Evolutionary conservation across 2,888 invertebrate species (phyloP).

Genomic region (Cryptophagus acutangulus): DNA sequence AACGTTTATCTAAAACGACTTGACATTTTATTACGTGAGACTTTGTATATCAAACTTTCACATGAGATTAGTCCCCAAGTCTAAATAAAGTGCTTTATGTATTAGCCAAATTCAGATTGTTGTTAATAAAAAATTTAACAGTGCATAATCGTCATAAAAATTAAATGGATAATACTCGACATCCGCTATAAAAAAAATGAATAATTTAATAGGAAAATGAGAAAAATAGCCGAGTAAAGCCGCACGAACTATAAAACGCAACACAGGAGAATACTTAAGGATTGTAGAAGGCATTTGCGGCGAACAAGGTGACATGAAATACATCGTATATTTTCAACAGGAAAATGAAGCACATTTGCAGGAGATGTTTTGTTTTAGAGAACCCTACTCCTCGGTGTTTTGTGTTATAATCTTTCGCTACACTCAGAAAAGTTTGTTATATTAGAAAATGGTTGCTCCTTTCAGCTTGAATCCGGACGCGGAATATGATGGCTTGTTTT

Average conservation of each 20-base stretch:
- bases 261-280: constrained; percentile 21
- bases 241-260: constrained; percentile 21
- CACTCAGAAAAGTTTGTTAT: constrained; percentile 8
- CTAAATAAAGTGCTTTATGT: too few species aligned
- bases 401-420: constrained; percentile 23
- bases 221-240: constrained; percentile 19
- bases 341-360: constrained; percentile 31
- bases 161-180: constrained; percentile 17
- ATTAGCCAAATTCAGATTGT: too few species aligned
- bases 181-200: constrained; percentile 17
- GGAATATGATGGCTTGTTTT: background rate
- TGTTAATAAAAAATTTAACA: constrained; percentile 16
- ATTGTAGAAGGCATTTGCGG: constrained; percentile 20
- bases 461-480: background rate
- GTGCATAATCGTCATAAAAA: constrained; percentile 15
- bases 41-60: too few species aligned
- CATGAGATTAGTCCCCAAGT: too few species aligned
- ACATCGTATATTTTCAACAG: constrained; percentile 22
- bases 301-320: constrained; percentile 19
- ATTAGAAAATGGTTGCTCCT: background rate
- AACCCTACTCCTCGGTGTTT: constrained; percentile 18
- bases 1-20: too few species aligned
- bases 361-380: constrained; percentile 14
- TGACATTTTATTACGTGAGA: too few species aligned
- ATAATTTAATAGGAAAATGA: constrained; percentile 22